phyloP scores from a whole-genome alignment of 2,888 invertebrate genomes.

The Chalcis sispes region DNA sequence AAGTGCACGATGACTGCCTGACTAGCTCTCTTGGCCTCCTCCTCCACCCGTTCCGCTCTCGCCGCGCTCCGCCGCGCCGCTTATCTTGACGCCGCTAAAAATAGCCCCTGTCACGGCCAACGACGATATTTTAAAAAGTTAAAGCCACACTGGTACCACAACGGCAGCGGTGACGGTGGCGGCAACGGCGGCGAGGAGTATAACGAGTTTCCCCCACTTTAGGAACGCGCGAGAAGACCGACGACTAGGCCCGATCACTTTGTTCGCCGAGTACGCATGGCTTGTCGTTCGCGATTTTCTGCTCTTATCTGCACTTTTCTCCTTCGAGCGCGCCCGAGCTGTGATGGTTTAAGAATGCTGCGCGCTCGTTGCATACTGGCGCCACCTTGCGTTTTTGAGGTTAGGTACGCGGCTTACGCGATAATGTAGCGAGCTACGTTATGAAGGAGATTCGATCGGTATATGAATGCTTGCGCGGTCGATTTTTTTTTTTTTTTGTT shows the following conservation, averaged over 20 bases:
- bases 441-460: not conserved
- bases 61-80: conserved; percentile 61
- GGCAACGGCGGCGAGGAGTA: conserved; percentile 1
- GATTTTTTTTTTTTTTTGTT: no score
- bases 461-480: not conserved
- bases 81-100: conserved; percentile 75
- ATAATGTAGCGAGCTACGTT: conserved; percentile 1
- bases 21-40: conserved; percentile 49
- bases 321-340: not conserved
- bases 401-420: not conserved
- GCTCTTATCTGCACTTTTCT: conserved; percentile 15
- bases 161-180: conserved; percentile 13
- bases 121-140: conserved; percentile 74
- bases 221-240: no score
- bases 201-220: conserved; percentile 39
- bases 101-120: conserved; percentile 75
- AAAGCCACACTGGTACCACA: conserved; percentile 62
- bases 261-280: conserved; percentile 8
- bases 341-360: no score
- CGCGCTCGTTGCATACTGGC: not conserved
- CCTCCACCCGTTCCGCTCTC: conserved; percentile 15
- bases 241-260: not conserved
- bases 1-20: no score
- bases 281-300: conserved; percentile 14
- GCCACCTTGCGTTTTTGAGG: not conserved